phyloP scores from a whole-genome alignment of 2,888 invertebrate genomes.

The Magallana nippona region DNA sequence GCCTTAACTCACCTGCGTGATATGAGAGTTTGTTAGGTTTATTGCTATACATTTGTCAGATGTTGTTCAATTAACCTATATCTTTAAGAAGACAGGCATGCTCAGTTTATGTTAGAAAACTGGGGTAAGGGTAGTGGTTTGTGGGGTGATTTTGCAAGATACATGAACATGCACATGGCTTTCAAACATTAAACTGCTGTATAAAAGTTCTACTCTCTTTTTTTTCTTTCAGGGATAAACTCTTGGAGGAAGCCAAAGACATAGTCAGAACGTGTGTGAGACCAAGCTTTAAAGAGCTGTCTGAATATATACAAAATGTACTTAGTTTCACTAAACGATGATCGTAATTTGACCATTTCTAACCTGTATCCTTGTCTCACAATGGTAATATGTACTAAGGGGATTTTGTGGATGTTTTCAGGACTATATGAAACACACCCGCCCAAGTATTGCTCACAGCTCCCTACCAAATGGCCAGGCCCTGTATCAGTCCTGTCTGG shows the following conservation, averaged over 20 bases:
- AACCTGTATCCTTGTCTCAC: too few relatives aligned
- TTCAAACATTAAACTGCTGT: neutral
- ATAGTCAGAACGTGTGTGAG: slow-evolving; percentile 57
- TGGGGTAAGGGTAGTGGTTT: too few relatives aligned
- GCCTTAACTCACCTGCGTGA: too few relatives aligned
- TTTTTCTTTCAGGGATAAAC: slow-evolving; percentile 59
- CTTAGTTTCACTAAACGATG: neutral
- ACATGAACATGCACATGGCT: too few relatives aligned
- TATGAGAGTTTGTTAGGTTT: too few relatives aligned
- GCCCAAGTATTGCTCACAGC: slow-evolving; percentile 71
- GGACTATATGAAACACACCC: slow-evolving; percentile 67
- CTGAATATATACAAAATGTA: slow-evolving; percentile 57
- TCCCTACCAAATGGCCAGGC: slow-evolving; percentile 72
- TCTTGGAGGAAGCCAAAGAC: slow-evolving; percentile 65
- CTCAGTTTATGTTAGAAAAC: too few relatives aligned
- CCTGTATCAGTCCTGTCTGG: slow-evolving; percentile 74
- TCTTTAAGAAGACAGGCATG: too few relatives aligned
- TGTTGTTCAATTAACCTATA: too few relatives aligned
- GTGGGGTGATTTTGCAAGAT: too few relatives aligned
- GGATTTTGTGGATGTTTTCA: slow-evolving; percentile 42
- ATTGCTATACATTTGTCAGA: too few relatives aligned
- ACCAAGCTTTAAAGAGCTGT: slow-evolving; percentile 55
- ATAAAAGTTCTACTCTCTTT: slow-evolving; percentile 27
- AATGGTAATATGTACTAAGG: too few relatives aligned
- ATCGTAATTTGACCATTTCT: too few relatives aligned